Conservation (phyloP, 2,888 invertebrate genomes). For the Ormyrus nitidulus region DNA sequence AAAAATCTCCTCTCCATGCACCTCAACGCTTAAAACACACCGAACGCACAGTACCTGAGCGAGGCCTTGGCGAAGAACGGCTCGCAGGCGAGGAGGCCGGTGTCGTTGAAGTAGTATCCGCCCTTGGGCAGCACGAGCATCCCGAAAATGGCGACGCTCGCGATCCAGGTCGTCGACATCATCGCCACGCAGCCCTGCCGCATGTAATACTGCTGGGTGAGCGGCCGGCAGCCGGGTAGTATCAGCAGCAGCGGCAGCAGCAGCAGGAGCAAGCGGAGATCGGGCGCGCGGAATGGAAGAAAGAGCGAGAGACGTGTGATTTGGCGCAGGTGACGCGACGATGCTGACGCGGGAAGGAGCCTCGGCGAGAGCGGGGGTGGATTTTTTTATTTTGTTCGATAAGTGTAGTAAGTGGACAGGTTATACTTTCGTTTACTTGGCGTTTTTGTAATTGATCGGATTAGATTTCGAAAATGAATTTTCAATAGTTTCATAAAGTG, state of each 20-base stretch:
- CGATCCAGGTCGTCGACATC: conserved; percentile 90
- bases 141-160: conserved; percentile 89
- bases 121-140: conserved; percentile 89
- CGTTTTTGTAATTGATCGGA: no score
- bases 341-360: neutral
- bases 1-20: neutral
- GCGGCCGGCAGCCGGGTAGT: no score
- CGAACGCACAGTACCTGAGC: conserved; percentile 76
- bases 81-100: conserved; percentile 91
- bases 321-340: neutral
- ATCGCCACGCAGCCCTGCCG: conserved; percentile 90
- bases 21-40: neutral
- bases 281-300: neutral
- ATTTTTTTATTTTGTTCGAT: no score
- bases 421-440: no score
- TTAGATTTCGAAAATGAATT: no score
- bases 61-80: conserved; percentile 89
- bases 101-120: conserved; percentile 91
- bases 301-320: neutral
- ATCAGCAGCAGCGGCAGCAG: no score
- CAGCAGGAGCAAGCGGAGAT: neutral
- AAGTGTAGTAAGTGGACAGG: no score
- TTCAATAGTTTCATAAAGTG: no score
- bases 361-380: neutral
- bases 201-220: conserved; percentile 71